phyloP scores from a whole-genome alignment of 1,140 invertebrate species.

The Spodoptera frugiperda region DNA sequence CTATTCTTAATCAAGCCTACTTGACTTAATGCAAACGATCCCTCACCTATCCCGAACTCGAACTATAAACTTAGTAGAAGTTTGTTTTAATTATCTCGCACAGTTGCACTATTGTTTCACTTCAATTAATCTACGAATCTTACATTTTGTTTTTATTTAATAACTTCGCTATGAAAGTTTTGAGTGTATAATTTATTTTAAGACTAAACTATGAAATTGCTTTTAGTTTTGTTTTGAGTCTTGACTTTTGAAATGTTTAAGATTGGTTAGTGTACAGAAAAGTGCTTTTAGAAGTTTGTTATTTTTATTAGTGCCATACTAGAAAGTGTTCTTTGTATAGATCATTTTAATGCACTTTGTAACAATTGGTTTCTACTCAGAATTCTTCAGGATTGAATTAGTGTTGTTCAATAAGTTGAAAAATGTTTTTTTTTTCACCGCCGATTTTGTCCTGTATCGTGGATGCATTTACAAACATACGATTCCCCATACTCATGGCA shows the following conservation, averaged over 20 bases:
- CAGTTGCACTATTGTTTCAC: constrained; percentile 34
- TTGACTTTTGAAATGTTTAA: not conserved
- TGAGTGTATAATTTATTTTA: not conserved
- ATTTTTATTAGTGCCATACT: too few species aligned
- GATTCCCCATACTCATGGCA: too few species aligned
- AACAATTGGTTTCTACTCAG: too few species aligned
- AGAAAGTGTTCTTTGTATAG: too few species aligned
- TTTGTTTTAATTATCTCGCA: constrained; percentile 41
- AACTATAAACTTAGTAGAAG: constrained; percentile 11
- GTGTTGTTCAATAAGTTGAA: too few species aligned
- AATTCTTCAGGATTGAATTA: too few species aligned
- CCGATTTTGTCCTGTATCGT: too few species aligned
- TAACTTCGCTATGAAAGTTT: not conserved
- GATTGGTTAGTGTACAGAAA: not conserved
- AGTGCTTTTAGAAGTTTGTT: too few species aligned
- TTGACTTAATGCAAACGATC: not conserved
- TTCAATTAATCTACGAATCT: constrained; percentile 33
- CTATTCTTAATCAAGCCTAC: not conserved
- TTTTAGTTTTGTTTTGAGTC: not conserved
- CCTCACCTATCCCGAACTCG: constrained; percentile 3
- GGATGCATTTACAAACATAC: too few species aligned
- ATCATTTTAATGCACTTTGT: too few species aligned
- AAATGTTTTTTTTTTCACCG: too few species aligned
- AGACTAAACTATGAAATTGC: not conserved
- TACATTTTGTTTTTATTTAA: constrained; percentile 37